A percentile compares a stretch with the other conserved stretches of the same genome.
These are phyloP conservation scores for Amiota mariae DNA, from an alignment of 2,888 invertebrate species.

Conservation along the genomic window DNA sequence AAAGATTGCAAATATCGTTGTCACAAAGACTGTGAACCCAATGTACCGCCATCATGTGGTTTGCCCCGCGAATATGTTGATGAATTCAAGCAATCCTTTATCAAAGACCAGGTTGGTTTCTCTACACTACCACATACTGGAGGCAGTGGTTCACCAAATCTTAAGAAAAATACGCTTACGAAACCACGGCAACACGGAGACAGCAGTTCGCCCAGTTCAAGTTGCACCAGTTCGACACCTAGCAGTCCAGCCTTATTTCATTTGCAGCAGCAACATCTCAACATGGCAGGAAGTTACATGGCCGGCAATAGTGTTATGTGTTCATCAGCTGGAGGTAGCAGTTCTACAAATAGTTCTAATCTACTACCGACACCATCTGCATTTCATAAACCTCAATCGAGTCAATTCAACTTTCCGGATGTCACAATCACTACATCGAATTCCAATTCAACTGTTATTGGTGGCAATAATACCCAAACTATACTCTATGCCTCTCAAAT, in stretches of 20 bases:
- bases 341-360: constrained; percentile 61
- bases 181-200: constrained; percentile 76
- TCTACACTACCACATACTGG: constrained; percentile 45
- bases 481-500: constrained; percentile 61
- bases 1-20: constrained; percentile 93
- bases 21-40: constrained; percentile 87
- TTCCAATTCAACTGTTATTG: constrained; percentile 44
- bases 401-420: constrained; percentile 73
- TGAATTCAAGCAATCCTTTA: constrained; percentile 81
- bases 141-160: constrained; percentile 63
- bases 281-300: constrained; percentile 62
- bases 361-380: constrained; percentile 64
- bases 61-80: constrained; percentile 89
- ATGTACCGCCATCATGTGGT: constrained; percentile 94
- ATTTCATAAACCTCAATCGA: constrained; percentile 65
- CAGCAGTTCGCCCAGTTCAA: constrained; percentile 94
- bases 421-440: constrained; percentile 69
- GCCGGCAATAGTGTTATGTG: constrained; percentile 46
- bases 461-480: constrained; percentile 55
- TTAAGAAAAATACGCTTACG: constrained; percentile 60
- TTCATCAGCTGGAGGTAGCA: constrained; percentile 56
- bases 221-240: constrained; percentile 96
- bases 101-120: constrained; percentile 73
- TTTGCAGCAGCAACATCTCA: constrained; percentile 67
- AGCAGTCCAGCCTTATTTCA: constrained; percentile 88